Percentiles rank a stretch among this genome's conserved stretches.
phyloP scores from a whole-genome alignment of 1,140 invertebrate genomes.

The Pseudomyrmex dendroicus region DNA sequence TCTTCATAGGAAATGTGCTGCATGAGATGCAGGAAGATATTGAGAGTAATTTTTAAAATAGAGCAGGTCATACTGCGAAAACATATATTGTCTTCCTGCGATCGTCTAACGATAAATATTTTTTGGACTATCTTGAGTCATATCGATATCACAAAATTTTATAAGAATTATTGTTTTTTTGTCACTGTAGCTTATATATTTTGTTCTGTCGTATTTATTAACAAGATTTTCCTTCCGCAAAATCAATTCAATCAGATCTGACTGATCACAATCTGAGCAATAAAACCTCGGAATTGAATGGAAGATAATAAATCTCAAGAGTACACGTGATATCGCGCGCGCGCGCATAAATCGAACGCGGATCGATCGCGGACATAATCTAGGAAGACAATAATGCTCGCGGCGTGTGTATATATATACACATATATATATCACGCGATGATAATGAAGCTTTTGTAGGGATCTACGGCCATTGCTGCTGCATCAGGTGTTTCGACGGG shows the following conservation, averaged over 20 bases:
- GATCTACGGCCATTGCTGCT: slow-evolving; percentile 24
- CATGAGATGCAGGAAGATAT: slow-evolving; percentile 24
- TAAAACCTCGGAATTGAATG: slow-evolving; percentile 39
- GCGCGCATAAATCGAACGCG: slow-evolving; percentile 55
- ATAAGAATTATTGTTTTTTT: neutral
- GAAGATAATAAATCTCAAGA: slow-evolving; percentile 57
- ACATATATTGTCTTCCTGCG: neutral
- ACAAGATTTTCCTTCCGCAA: slow-evolving; percentile 10
- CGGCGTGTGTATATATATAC: neutral
- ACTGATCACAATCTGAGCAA: slow-evolving; percentile 28
- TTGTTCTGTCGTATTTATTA: neutral
- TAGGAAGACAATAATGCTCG: slow-evolving; percentile 64
- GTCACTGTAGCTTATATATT: neutral
- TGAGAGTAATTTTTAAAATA: slow-evolving; percentile 22
- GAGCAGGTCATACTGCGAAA: neutral
- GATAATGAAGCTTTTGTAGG: slow-evolving; percentile 61
- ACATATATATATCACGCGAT: slow-evolving; percentile 52
- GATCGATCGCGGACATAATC: slow-evolving; percentile 63
- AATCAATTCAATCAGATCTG: slow-evolving; percentile 22
- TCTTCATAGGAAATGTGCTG: slow-evolving; percentile 24
- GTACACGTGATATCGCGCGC: slow-evolving; percentile 34
- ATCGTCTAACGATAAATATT: slow-evolving; percentile 1
- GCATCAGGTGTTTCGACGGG: slow-evolving; percentile 35
- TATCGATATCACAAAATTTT: neutral
- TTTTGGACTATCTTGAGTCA: slow-evolving; percentile 3